Evolutionary conservation across 1,140 invertebrate species (phyloP), one percentile per base, ranked within the genome.

Genomic region (Eupeodes corollae): DNA sequence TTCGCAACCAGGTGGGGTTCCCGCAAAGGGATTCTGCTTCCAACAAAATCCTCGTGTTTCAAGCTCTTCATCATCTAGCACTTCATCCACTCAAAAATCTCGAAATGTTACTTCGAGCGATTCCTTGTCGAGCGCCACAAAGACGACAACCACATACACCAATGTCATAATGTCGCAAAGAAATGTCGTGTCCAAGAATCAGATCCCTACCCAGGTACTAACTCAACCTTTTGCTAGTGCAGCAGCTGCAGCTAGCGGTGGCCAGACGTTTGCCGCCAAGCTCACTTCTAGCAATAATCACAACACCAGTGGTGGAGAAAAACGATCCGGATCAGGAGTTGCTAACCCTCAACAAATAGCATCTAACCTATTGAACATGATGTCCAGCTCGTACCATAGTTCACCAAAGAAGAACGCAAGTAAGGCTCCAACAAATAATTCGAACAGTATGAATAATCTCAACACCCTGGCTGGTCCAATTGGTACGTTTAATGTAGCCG

Each of bases 111-210:
- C 21, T 8, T 26, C 21, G 18, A 11, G 8, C 37, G 2, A 52
- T 49, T 21, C 26, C 48, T 2, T 52, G 44, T 33, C 46, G 49
- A 38, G 16, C 46, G 46, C 73, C 3, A 26, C 21, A n/a, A 76
- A 76, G 54, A 76, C 75, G 40, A 82, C 76, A 18, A 78, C 76
- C 72, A 77, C 77, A 2, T 79, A 80, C 52, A 77, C 78, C 14
- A 74, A 71, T 47, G 76, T 76, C 41, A 77, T 79, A 41, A 78
- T 76, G 73, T 74, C 74, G 3, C 64, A 72, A 10, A 69, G 71
- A 31, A 61, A 75, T 52, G 49, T 52, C 21, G 42, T 41, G 54
- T 5, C 39, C 49, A 10, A 35, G 48, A 13, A 48, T 47, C 56
- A 60, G 39, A 58, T 54, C 18, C 52, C 43, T 35, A 46, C 38